Base-by-base conservation (phyloP, 2,888 invertebrate genomes). In the Megalurothrips usitatus region DNA sequence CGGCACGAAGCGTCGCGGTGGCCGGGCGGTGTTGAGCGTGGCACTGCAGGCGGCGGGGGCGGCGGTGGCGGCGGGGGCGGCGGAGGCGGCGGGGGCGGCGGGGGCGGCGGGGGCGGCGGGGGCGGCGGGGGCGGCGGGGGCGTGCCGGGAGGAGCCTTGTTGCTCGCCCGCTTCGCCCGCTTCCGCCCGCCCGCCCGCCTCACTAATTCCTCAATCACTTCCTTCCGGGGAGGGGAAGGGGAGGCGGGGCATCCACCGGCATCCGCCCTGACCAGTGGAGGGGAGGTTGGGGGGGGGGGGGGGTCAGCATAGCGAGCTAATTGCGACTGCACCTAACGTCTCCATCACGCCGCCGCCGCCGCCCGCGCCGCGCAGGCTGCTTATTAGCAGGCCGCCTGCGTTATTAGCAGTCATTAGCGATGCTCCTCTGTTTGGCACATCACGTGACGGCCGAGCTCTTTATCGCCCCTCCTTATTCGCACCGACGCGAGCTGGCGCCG, bases 191-290 rank as follows among this genome's bases (percentile, higher is more conserved):
- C 26, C 23, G 23, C 68, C 12, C 68, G 68, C 68, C 26, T 75
- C 68, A 26, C 68, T 75, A 75, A 75, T 75, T 75, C 68, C 26
- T 23, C 68, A 26, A 75, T 75, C 68, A 75, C 68, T 75, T 75
- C 68, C 68, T 75, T 75, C 68, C 68, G 68, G 68, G 11, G 58
- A 58, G 19, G 19, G 19, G 58, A 6, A 58, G 58, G 58, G 19
- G 58, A 14, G 58, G 58, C 14, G 19, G 58, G 34, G 34, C 34
- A 6, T 43, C 34, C 34, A 6, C 34, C 34, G 34, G 52, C 52
- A 52, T 14, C 17, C 34, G 2, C 34, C 6, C 34, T 43, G 34
- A 43, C 34, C 34, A 19, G 52, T 19, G 52, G 52, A 6, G 52
- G 4, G 52, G 52, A 3, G n/a, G n/a, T n/a, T n/a, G 52, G 19